Conservation (phyloP, 2,888 invertebrate genomes). For the Hirtodrosophila trivittata region DNA sequence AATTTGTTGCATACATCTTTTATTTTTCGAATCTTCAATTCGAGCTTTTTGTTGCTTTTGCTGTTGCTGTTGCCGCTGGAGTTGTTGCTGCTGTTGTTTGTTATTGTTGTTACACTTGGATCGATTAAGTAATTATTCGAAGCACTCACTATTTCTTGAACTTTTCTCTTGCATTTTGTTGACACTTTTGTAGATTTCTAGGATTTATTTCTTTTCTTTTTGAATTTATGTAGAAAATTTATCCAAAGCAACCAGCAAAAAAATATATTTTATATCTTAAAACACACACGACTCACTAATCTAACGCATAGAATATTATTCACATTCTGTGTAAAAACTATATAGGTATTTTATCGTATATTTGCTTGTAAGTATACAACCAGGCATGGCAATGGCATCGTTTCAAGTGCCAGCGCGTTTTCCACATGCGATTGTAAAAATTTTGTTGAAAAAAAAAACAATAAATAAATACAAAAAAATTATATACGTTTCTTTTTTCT, state of each 20-base stretch:
- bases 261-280: conserved; percentile 6
- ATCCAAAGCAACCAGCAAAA: conserved; percentile 28
- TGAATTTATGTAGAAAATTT: conserved; percentile 9
- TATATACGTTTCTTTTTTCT: conserved; percentile 38
- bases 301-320: conserved; percentile 32
- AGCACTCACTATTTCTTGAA: conserved; percentile 15
- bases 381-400: conserved; percentile 54
- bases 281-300: conserved; percentile 47
- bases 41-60: conserved; percentile 2
- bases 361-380: conserved; percentile 29
- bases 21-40: not conserved
- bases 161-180: conserved; percentile 35
- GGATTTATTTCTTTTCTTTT: too few relatives aligned
- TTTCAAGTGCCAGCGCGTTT: conserved; percentile 53
- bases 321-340: conserved; percentile 38
- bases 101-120: conserved; percentile 24
- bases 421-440: conserved; percentile 43
- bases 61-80: not conserved
- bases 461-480: conserved; percentile 23
- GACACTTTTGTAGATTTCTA: conserved; percentile 20
- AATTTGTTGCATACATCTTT: conserved; percentile 32
- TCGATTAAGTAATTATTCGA: conserved; percentile 30
- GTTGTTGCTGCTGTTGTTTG: conserved; percentile 5
- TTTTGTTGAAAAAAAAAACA: conserved; percentile 27
- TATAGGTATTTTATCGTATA: conserved; percentile 15